Evolutionary conservation across 92 coral and sea anemone species (phyloP).

Genomic region (Epizoanthus fatuus): DNA sequence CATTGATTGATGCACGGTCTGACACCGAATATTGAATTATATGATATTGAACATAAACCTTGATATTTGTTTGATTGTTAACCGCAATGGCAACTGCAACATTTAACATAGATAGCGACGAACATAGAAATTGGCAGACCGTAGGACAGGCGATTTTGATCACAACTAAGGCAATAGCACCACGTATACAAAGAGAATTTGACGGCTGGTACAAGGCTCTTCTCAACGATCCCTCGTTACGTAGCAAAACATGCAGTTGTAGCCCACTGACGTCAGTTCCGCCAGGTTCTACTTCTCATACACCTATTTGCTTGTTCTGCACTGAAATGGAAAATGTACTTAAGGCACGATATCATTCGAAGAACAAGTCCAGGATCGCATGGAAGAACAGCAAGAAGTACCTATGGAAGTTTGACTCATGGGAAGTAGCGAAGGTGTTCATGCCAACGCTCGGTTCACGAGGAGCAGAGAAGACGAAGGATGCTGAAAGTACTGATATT

Average conservation of each 20-base stretch:
- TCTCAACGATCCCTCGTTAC: background rate
- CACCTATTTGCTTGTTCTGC: background rate
- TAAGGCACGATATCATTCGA: background rate
- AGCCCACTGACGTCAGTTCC: background rate
- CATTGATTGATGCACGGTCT: too few relatives aligned
- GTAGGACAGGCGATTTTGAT: background rate
- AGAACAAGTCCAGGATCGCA: too few relatives aligned
- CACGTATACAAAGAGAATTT: background rate
- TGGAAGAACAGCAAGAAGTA: background rate
- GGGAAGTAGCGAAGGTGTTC: constrained; percentile 3
- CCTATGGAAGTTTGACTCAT: background rate
- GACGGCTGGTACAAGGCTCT: background rate
- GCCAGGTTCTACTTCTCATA: too few relatives aligned
- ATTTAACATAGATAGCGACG: too few relatives aligned
- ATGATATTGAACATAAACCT: too few relatives aligned
- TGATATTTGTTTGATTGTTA: too few relatives aligned
- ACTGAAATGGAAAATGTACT: background rate
- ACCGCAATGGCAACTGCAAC: too few relatives aligned
- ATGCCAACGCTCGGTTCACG: background rate
- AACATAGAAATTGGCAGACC: background rate
- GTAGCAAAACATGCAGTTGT: background rate
- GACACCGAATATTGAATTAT: too few relatives aligned
- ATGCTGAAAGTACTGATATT: constrained; percentile 4
- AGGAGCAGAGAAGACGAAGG: background rate
- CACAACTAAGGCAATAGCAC: background rate